These are phyloP conservation scores for Dasyprocta punctata DNA, from an alignment of 2,113 vertebrate species.

Conservation along the genomic window DNA sequence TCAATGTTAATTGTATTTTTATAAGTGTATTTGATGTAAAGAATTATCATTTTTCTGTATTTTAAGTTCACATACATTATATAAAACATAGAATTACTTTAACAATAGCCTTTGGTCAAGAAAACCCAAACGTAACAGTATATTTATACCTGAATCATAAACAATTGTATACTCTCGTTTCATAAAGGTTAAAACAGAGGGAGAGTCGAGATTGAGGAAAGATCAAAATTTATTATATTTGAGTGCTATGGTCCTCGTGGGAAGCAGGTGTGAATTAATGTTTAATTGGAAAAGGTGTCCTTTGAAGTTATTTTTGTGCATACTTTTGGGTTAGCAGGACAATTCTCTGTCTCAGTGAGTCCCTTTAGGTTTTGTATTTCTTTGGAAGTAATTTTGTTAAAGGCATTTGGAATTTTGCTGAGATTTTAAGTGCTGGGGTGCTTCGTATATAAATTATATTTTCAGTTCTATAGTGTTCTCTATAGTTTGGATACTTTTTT, in stretches of 20 bases:
- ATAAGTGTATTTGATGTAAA: not conserved
- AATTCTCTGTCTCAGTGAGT: not conserved
- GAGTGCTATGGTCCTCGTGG: not conserved
- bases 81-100: not conserved
- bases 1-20: constrained; percentile 9
- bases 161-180: not conserved
- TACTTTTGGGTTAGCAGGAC: not conserved
- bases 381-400: not conserved
- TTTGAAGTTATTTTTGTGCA: not conserved
- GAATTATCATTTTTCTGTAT: not conserved
- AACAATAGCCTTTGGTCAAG: not conserved
- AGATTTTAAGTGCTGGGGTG: not conserved
- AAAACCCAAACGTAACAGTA: not conserved
- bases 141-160: constrained; percentile 10
- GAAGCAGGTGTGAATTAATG: not conserved
- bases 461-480: not conserved
- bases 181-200: not conserved
- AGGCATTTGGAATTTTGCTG: not conserved
- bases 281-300: not conserved
- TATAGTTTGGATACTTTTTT: not conserved
- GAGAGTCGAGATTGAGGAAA: not conserved
- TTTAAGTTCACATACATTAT: not conserved
- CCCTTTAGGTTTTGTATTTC: not conserved
- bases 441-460: not conserved
- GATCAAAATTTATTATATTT: not conserved